phyloP scores from a whole-genome alignment of 2,797 vertebrate genomes.

The Molossus molossus region DNA sequence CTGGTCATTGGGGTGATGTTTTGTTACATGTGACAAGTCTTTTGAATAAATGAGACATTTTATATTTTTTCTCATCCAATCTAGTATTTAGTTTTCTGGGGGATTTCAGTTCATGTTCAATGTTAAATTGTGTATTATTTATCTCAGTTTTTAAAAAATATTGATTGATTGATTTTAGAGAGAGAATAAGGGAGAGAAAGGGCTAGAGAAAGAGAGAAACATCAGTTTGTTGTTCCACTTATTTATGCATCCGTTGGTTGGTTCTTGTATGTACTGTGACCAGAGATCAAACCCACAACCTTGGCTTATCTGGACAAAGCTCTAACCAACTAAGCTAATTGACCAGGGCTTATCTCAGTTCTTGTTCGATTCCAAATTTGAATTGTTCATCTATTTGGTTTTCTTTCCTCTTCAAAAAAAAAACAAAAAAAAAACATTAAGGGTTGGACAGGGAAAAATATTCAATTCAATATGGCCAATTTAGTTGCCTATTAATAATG shows the following conservation, averaged over 20 bases:
- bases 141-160: background rate
- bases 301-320: background rate
- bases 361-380: conserved; percentile 32
- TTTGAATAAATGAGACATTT: conserved; percentile 46
- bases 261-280: background rate
- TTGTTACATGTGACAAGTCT: background rate
- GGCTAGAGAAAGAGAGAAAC: background rate
- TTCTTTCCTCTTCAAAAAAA: conserved; percentile 35
- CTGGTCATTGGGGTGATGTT: background rate
- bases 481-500: conserved; percentile 19
- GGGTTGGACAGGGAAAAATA: background rate
- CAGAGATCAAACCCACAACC: background rate
- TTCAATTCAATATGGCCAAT: conserved; percentile 5
- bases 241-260: background rate
- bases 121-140: conserved; percentile 39
- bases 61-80: conserved; percentile 34
- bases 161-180: background rate
- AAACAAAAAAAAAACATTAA: conserved; percentile 30
- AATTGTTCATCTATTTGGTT: conserved; percentile 48
- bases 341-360: background rate
- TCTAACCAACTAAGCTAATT: background rate
- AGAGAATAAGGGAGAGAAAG: background rate
- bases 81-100: background rate
- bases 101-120: conserved; percentile 46
- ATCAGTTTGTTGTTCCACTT: background rate